phyloP scores from a whole-genome alignment of 2,113 vertebrate species.

The Lutjanus erythropterus region DNA sequence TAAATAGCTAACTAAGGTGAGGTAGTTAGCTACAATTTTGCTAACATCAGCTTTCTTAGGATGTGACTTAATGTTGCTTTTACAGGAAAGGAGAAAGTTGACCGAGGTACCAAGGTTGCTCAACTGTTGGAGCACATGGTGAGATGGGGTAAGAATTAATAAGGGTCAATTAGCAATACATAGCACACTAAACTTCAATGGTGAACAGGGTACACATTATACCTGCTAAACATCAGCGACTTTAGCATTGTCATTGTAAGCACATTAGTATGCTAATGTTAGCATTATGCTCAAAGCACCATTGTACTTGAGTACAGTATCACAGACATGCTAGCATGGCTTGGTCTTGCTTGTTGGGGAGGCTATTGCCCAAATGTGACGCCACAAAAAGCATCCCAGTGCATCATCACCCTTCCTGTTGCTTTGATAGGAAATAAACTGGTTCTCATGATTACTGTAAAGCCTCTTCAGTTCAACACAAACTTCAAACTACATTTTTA shows the following conservation, averaged over 20 bases:
- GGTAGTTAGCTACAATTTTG: too few relatives aligned
- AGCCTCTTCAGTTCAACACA: conserved; percentile 33
- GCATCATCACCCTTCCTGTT: conserved; percentile 17
- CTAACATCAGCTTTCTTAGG: too few relatives aligned
- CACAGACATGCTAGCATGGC: not conserved
- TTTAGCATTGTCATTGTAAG: not conserved
- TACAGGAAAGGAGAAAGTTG: too few relatives aligned
- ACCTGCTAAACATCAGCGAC: not conserved
- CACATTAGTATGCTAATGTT: not conserved
- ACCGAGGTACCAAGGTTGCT: too few relatives aligned
- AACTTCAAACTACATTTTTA: conserved; percentile 27
- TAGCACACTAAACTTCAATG: not conserved
- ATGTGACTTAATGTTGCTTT: too few relatives aligned
- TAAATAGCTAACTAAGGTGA: too few relatives aligned
- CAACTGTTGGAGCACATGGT: too few relatives aligned
- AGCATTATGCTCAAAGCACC: not conserved
- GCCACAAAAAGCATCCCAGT: conserved; percentile 19
- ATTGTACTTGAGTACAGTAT: too few relatives aligned
- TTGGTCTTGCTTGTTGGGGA: conserved; percentile 19
- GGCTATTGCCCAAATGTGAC: conserved; percentile 7
- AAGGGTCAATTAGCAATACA: too few relatives aligned
- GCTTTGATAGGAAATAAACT: conserved; percentile 39
- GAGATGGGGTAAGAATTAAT: too few relatives aligned
- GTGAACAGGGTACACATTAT: conserved; percentile 3
- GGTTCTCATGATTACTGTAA: not conserved